Evolutionary conservation across 2,888 invertebrate species (phyloP).

Genomic region (Eubasilissa splendida): DNA sequence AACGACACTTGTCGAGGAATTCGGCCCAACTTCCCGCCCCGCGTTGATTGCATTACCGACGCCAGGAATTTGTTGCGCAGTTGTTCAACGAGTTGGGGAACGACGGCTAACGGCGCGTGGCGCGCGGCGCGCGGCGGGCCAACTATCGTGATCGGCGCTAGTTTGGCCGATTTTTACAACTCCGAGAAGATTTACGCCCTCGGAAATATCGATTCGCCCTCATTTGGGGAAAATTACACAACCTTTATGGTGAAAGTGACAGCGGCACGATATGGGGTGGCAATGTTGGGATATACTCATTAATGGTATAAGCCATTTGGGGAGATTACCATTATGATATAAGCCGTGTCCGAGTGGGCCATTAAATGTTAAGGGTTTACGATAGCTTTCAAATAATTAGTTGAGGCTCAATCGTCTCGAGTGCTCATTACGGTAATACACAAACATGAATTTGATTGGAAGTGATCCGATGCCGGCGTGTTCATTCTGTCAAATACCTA

Average conservation of each 20-base stretch:
- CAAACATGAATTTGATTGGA: too few species aligned
- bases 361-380: conserved; percentile 7
- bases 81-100: neutral
- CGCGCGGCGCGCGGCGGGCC: neutral
- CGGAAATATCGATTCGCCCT: conserved; percentile 5
- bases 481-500: too few species aligned
- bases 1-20: conserved; percentile 24
- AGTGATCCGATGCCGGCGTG: too few species aligned
- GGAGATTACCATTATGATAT: conserved; percentile 2
- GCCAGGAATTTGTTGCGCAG: conserved; percentile 11
- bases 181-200: neutral
- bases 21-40: conserved; percentile 14
- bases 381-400: conserved; percentile 15
- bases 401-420: neutral
- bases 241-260: conserved; percentile 7
- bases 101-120: neutral
- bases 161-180: conserved; percentile 9
- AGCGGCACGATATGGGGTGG: neutral
- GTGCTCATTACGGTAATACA: too few species aligned
- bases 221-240: conserved; percentile 5
- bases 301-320: conserved; percentile 26
- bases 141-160: neutral
- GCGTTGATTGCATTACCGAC: conserved; percentile 10
- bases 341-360: conserved; percentile 21
- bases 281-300: neutral